Conservation (phyloP, 2,113 vertebrate species). For the Seriola rivoliana region DNA sequence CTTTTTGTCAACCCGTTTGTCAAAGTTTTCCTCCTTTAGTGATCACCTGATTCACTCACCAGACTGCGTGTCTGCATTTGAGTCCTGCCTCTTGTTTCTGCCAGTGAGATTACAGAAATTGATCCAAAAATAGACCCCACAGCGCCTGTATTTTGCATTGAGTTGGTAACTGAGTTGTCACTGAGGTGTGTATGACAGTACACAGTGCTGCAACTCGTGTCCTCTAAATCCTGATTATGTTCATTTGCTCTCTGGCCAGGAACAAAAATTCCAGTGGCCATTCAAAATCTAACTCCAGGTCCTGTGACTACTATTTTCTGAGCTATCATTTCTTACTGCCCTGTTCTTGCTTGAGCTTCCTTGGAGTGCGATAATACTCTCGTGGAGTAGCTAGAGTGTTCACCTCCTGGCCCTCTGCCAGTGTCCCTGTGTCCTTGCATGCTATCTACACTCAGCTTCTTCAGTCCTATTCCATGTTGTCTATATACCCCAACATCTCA, state of each 20-base stretch:
- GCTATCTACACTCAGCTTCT: neutral
- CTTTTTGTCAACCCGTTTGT: neutral
- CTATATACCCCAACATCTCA: neutral
- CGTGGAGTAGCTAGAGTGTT: neutral
- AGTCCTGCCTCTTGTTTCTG: neutral
- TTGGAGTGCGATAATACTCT: neutral
- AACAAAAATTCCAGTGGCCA: neutral
- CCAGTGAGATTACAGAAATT: neutral
- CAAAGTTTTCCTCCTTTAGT: neutral
- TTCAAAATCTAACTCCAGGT: neutral
- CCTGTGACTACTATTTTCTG: neutral
- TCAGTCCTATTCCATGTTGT: neutral
- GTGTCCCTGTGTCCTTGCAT: neutral
- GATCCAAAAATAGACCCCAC: neutral
- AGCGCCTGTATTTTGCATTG: neutral
- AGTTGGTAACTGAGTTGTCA: neutral
- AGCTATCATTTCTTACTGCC: neutral
- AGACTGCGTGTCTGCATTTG: neutral
- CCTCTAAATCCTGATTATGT: neutral
- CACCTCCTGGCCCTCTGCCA: too few species aligned
- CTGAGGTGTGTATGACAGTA: neutral
- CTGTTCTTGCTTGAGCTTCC: neutral
- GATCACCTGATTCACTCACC: neutral
- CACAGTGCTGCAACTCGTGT: neutral
- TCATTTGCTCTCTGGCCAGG: neutral